Conservation (phyloP, 1,140 invertebrate species). For the Diachasma alloeum region DNA sequence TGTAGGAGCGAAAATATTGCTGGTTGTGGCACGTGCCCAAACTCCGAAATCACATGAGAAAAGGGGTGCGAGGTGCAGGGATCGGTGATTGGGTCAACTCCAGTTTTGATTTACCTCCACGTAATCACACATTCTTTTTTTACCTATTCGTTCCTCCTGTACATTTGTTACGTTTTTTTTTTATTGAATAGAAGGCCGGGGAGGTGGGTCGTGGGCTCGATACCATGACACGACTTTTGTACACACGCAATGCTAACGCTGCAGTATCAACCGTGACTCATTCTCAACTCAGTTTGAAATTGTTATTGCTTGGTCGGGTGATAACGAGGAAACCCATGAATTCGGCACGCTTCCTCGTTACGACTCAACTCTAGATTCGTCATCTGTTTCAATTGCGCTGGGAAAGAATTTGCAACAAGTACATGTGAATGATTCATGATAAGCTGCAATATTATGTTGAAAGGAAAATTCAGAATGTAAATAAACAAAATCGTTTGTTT, state of each 20-base stretch:
- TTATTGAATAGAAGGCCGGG: not conserved
- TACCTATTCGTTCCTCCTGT: not conserved
- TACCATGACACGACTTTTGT: not conserved
- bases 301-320: slow-evolving; percentile 11
- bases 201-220: not conserved
- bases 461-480: not conserved
- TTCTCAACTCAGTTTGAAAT: not conserved
- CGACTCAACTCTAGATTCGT: not conserved
- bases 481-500: not conserved
- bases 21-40: slow-evolving; percentile 7
- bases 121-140: slow-evolving; percentile 28
- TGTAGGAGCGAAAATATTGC: not conserved
- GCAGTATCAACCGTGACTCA: slow-evolving; percentile 20
- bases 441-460: not conserved
- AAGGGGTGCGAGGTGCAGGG: not conserved
- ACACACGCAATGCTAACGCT: not conserved
- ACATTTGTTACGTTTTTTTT: slow-evolving; percentile 23
- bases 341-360: not conserved
- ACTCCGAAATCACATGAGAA: not conserved
- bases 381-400: not conserved
- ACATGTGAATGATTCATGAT: not conserved
- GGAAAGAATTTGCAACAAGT: not conserved
- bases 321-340: slow-evolving; percentile 14
- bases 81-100: slow-evolving; percentile 18
- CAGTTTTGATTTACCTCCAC: slow-evolving; percentile 13